Evolutionary conservation across 2,113 vertebrate genomes (phyloP), one percentile per base, ranked within the genome.

Genomic region (Coturnix japonica): DNA sequence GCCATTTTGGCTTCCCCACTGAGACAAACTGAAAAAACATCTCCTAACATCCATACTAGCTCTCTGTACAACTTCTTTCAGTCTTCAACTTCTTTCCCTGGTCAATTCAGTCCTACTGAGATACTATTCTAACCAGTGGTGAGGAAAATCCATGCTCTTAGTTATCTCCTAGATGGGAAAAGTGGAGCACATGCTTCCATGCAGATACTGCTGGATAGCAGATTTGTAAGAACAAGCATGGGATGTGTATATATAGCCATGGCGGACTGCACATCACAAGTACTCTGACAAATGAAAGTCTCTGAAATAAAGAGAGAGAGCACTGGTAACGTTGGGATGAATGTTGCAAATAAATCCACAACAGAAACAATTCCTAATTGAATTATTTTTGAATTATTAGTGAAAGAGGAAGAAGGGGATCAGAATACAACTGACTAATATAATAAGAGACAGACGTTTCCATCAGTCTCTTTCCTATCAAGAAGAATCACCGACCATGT

Each of bases 171-270:
- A 2, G 2, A 4, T 11, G 8, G 51, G 39, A 51, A 49, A 25
- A 51, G 17, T 18, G 43, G 41, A 63, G 35, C 30, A 60, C 2
- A 0, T 17, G 28, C 9, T 41, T 33, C 65, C 67, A 33, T 6
- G 56, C 64, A 83, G 54, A 76, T 69, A 33, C 31, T 13, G 11
- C 13, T 49, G 46, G 37, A 37, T 37, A 77, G 67, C 25, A 72
- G 31, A 51, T 23, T 31, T 56, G 7, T n/a, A 37, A n/a, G 23
- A 22, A 49, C 1, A 4, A 80, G 41, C n/a, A 59, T 0, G 0
- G 69, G 65, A 56, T 71, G 54, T 13, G 20, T 6, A 1, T 18
- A 4, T 49, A 41, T 17, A 59, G 69, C 23, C 60, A 71, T 60
- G 56, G 86, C 53, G 75, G 71, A 81, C 1, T 56, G 66, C 44